Percentiles rank a stretch among this genome's conserved stretches.
Evolutionary conservation across 2,113 vertebrate species (phyloP).

Genomic region (western clawed frog (Xenopus tropicalis)): UCB_Xtro_10.0 CM004447.2:104360501-104361000

Average conservation of each 20-base stretch:
- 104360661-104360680: no score
- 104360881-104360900: background rate
- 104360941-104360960: conserved; percentile 2
- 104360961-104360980: background rate
- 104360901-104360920: background rate
- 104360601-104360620: no score
- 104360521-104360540: no score
- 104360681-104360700: no score
- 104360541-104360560: no score
- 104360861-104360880: background rate
- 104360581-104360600: no score
- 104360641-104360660: no score
- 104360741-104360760: background rate
- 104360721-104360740: background rate
- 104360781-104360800: conserved; percentile 2
- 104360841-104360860: background rate
- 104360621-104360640: no score
- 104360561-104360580: no score
- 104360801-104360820: background rate
- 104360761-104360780: background rate
- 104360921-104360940: background rate
- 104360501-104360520: no score
- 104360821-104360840: conserved; percentile 7
- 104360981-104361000: background rate
- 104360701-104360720: no score